phyloP scores from a whole-genome alignment of 30 jellyfish, hydroid and myxozoan species.

The Aurelia sp. region DNA sequence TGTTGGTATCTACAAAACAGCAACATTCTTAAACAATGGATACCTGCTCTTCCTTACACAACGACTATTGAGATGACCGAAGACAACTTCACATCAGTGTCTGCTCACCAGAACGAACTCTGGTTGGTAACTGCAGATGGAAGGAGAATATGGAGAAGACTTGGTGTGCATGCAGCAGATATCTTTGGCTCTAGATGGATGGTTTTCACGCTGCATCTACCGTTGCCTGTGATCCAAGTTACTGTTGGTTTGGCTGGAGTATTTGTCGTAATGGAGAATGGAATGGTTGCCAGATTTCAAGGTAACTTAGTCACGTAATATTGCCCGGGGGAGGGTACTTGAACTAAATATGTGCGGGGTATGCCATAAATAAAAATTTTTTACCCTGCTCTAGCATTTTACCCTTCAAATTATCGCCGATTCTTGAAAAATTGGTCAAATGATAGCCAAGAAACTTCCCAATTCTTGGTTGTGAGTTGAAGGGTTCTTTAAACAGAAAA shows the following conservation, averaged over 20 bases:
- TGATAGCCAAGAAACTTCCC: too few relatives aligned
- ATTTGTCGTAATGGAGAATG: slow-evolving; percentile 5
- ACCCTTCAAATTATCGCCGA: too few relatives aligned
- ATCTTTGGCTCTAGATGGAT: slow-evolving; percentile 9
- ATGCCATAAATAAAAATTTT: too few relatives aligned
- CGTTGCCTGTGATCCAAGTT: slow-evolving; percentile 1
- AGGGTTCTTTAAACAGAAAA: too few relatives aligned
- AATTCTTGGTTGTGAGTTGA: too few relatives aligned
- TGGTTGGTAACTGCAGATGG: slow-evolving; percentile 22
- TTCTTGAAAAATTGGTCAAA: too few relatives aligned
- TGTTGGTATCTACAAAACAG: slow-evolving; percentile 4
- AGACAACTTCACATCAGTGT: slow-evolving; percentile 1
- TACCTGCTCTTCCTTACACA: background rate
- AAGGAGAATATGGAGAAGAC: slow-evolving; percentile 23
- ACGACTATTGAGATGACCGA: background rate
- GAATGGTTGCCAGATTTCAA: slow-evolving; percentile 29
- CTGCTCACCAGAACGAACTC: slow-evolving; percentile 17
- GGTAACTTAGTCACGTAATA: background rate
- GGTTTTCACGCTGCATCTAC: slow-evolving; percentile 8
- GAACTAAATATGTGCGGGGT: too few relatives aligned
- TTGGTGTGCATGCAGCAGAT: slow-evolving; percentile 8
- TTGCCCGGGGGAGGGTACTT: background rate
- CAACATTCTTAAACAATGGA: background rate
- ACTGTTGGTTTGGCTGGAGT: slow-evolving; percentile 22
- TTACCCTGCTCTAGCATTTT: too few relatives aligned